Evolutionary conservation across 1,140 invertebrate genomes (phyloP).

Genomic region (Aleiodes sp.): DNA sequence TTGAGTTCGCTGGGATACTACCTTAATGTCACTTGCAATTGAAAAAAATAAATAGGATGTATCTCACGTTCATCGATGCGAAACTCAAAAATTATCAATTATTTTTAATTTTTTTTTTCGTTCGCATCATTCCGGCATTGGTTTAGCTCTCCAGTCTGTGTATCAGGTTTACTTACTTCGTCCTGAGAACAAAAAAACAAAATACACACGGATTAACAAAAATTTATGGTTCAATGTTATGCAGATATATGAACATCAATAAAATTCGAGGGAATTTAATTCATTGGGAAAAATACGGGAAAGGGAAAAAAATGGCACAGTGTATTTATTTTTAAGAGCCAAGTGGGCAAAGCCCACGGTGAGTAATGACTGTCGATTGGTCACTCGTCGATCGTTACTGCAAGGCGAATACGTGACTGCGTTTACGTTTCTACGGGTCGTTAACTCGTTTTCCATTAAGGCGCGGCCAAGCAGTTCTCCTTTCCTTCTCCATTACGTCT

Average conservation of each 20-base stretch:
- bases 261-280: conserved; percentile 26
- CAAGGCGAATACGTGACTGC: conserved; percentile 55
- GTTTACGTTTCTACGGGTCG: conserved; percentile 59
- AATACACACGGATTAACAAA: conserved; percentile 55
- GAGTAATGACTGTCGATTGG: conserved; percentile 60
- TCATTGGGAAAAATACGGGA: conserved; percentile 16
- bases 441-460: conserved; percentile 62
- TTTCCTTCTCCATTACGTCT: conserved; percentile 43
- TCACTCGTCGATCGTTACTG: conserved; percentile 59
- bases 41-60: too few species aligned
- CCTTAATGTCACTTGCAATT: too few species aligned
- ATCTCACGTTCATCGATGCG: too few species aligned
- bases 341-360: neutral
- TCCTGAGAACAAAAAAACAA: conserved; percentile 62
- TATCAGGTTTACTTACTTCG: conserved; percentile 61
- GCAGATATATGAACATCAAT: neutral
- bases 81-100: too few species aligned
- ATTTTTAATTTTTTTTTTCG: too few species aligned
- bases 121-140: conserved; percentile 8
- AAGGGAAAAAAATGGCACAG: neutral
- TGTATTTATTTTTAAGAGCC: neutral
- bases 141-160: conserved; percentile 13
- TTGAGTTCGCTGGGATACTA: too few species aligned
- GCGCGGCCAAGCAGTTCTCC: conserved; percentile 44
- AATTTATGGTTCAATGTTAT: conserved; percentile 31